Conservation (phyloP, 2,888 invertebrate species). For the Aleiodes testaceus region DNA sequence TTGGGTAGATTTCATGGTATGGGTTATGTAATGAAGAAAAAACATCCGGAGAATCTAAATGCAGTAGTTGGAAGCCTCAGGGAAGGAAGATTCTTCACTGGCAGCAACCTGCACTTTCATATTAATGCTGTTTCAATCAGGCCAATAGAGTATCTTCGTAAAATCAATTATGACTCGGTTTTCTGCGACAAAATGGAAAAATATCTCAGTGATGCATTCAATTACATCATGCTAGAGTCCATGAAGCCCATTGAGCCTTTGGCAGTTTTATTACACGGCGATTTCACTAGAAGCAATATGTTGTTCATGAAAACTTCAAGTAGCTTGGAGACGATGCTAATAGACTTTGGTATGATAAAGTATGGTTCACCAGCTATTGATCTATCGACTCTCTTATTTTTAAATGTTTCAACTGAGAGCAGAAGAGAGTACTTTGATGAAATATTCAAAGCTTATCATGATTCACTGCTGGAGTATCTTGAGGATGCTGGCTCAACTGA, state of each 20-base stretch:
- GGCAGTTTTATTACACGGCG: slow-evolving; percentile 65
- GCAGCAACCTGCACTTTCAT: rapidly evolving
- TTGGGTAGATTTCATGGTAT: slow-evolving; percentile 62
- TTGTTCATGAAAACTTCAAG: slow-evolving; percentile 54
- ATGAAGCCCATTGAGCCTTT: slow-evolving; percentile 58
- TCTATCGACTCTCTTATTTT: slow-evolving; percentile 61
- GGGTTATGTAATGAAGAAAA: slow-evolving; percentile 61
- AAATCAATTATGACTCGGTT: slow-evolving; percentile 49
- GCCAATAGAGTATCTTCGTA: slow-evolving; percentile 52
- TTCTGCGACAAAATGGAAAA: slow-evolving; percentile 57
- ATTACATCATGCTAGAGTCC: slow-evolving; percentile 48
- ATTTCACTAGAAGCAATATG: slow-evolving; percentile 62
- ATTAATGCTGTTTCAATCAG: slow-evolving; percentile 44
- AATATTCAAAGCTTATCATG: slow-evolving; percentile 59
- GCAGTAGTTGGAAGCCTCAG: slow-evolving; percentile 49
- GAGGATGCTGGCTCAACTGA: slow-evolving; percentile 52
- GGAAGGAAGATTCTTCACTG: slow-evolving; percentile 49
- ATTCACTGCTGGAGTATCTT: slow-evolving; percentile 54
- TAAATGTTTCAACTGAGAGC: slow-evolving; percentile 47
- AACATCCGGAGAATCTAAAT: slow-evolving; percentile 50
- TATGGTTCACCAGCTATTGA: slow-evolving; percentile 64
- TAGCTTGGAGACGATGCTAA: slow-evolving; percentile 48
- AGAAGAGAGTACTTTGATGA: slow-evolving; percentile 49
- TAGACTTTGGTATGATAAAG: slow-evolving; percentile 61
- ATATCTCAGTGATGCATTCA: slow-evolving; percentile 49